These are phyloP conservation scores for Ochotona curzoniae DNA, from an alignment of 2,113 vertebrate genomes.

Conservation along the genomic window DNA sequence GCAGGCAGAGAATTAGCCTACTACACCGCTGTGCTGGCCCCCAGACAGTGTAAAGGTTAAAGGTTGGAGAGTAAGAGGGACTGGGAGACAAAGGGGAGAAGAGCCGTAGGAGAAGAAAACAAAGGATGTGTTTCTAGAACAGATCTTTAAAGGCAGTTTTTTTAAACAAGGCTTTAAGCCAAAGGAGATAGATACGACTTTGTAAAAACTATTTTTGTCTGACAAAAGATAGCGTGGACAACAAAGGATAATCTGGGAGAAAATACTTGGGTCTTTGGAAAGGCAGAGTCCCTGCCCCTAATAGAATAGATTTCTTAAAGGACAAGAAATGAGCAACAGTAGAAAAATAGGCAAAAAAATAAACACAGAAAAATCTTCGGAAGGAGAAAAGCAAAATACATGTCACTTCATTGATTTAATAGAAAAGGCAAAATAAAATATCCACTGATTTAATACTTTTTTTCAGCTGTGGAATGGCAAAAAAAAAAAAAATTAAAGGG, in stretches of 20 bases:
- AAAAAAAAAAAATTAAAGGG: background rate
- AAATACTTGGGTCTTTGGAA: background rate
- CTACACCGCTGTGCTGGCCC: too few species aligned
- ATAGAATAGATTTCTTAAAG: background rate
- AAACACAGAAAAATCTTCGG: background rate
- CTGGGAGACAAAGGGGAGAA: background rate
- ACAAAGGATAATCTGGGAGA: background rate
- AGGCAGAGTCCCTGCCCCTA: background rate
- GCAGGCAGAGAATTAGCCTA: too few species aligned
- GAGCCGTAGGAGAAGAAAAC: background rate
- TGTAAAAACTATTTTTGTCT: conserved; percentile 16
- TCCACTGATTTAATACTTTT: too few species aligned
- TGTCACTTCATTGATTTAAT: conserved; percentile 5
- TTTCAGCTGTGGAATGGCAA: background rate
- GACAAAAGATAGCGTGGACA: background rate
- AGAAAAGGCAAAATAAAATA: background rate
- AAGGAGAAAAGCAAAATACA: background rate
- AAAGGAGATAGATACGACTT: background rate
- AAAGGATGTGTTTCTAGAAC: background rate
- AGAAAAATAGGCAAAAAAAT: conserved; percentile 26
- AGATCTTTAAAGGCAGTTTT: conserved; percentile 13
- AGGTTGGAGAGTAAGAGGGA: background rate
- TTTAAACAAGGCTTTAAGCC: background rate
- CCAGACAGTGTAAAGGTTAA: background rate
- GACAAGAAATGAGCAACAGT: background rate